phyloP scores from a whole-genome alignment of 2,113 vertebrate genomes.

The Bambusicola thoracicus region DNA sequence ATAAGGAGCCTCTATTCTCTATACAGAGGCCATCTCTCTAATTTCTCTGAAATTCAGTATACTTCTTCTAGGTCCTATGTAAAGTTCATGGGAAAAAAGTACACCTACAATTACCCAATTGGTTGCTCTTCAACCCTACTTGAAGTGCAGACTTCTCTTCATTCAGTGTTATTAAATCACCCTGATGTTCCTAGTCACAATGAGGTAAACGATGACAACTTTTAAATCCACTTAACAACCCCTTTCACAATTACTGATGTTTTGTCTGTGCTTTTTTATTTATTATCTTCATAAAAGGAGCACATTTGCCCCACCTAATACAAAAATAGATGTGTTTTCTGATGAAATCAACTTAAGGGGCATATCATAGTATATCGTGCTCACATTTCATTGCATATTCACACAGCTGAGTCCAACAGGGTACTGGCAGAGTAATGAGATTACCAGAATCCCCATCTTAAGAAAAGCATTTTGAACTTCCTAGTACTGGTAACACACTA shows the following conservation, averaged over 20 bases:
- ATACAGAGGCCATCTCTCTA: background rate
- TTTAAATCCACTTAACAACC: background rate
- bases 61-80: background rate
- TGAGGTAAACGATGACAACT: background rate
- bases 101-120: background rate
- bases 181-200: background rate
- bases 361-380: background rate
- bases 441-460: background rate
- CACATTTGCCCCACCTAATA: background rate
- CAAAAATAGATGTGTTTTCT: background rate
- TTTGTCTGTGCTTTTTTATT: background rate
- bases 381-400: background rate
- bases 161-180: background rate
- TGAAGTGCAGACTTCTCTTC: background rate
- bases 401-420: background rate
- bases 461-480: background rate
- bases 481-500: background rate
- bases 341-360: background rate
- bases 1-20: background rate
- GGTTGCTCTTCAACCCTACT: background rate
- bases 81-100: background rate
- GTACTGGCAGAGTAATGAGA: background rate
- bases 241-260: background rate
- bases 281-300: background rate
- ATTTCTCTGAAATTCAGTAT: background rate